These are phyloP conservation scores for Prolemur simus DNA, from an alignment of 2,113 vertebrate genomes.

Conservation along the genomic window DNA sequence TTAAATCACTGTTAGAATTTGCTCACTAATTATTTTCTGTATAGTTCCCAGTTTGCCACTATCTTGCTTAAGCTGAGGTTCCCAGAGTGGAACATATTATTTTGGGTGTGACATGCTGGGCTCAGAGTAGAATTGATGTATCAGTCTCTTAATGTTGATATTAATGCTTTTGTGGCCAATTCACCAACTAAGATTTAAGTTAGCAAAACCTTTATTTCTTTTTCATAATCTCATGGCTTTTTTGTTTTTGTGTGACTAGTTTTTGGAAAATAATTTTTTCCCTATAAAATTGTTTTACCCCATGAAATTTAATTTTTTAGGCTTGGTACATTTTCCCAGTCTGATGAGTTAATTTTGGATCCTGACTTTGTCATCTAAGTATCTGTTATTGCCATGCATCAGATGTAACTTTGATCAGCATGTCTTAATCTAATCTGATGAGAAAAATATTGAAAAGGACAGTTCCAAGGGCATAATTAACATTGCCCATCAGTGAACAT, in stretches of 20 bases:
- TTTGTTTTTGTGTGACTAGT: background rate
- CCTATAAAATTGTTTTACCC: constrained; percentile 37
- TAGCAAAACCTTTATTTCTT: background rate
- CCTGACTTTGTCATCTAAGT: constrained; percentile 6
- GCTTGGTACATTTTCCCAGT: constrained; percentile 41
- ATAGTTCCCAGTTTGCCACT: background rate
- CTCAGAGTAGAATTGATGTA: background rate
- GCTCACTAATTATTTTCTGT: background rate
- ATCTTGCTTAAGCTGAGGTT: background rate
- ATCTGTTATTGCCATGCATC: constrained; percentile 45
- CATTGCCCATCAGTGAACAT: constrained; percentile 46
- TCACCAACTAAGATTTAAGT: background rate
- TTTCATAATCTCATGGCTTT: background rate
- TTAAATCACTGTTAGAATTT: background rate
- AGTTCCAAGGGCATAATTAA: constrained; percentile 59
- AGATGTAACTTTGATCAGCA: constrained; percentile 55
- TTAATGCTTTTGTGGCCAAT: background rate
- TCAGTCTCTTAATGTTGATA: background rate
- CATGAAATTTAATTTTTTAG: constrained; percentile 59
- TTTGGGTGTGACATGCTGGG: background rate
- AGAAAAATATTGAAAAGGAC: constrained; percentile 66
- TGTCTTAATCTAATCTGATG: constrained; percentile 57
- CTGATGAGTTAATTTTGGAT: constrained; percentile 57
- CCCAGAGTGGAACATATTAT: background rate
- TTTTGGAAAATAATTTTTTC: constrained; percentile 35